These are phyloP conservation scores for Operophtera brumata DNA, from an alignment of 2,888 invertebrate genomes.

Conservation along the genomic window DNA sequence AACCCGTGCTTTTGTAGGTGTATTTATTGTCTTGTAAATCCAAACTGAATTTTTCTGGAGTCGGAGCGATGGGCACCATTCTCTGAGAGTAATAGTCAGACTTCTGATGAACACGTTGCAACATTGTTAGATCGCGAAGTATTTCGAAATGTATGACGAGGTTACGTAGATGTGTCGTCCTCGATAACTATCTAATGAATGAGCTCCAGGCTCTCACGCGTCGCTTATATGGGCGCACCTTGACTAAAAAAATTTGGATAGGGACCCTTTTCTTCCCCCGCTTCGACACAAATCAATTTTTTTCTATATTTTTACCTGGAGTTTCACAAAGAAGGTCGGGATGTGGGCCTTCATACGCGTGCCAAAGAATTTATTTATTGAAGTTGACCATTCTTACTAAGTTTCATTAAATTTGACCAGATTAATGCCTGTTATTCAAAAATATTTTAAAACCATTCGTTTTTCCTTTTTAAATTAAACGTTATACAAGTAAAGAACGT, in stretches of 20 bases:
- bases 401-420: background rate
- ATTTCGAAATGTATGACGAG: constrained; percentile 26
- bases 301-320: constrained; percentile 69
- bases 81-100: constrained; percentile 42
- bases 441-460: no score
- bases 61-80: constrained; percentile 79
- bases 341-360: constrained; percentile 62
- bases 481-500: no score
- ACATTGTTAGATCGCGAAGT: constrained; percentile 41
- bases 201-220: constrained; percentile 51
- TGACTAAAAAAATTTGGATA: constrained; percentile 67
- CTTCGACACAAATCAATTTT: constrained; percentile 50
- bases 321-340: constrained; percentile 45
- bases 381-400: constrained; percentile 44
- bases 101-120: constrained; percentile 50
- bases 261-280: constrained; percentile 64
- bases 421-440: background rate
- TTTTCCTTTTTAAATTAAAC: no score
- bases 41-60: constrained; percentile 62
- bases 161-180: constrained; percentile 50
- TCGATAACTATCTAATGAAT: constrained; percentile 61
- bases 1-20: constrained; percentile 80
- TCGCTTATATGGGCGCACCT: constrained; percentile 65
- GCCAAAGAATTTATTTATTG: constrained; percentile 64
- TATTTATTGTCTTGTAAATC: constrained; percentile 80